A percentile compares a stretch with the other conserved stretches of the same genome.
phyloP scores from a whole-genome alignment of 1,140 invertebrate species.

The Paramacrobiotus metropolitanus region DNA sequence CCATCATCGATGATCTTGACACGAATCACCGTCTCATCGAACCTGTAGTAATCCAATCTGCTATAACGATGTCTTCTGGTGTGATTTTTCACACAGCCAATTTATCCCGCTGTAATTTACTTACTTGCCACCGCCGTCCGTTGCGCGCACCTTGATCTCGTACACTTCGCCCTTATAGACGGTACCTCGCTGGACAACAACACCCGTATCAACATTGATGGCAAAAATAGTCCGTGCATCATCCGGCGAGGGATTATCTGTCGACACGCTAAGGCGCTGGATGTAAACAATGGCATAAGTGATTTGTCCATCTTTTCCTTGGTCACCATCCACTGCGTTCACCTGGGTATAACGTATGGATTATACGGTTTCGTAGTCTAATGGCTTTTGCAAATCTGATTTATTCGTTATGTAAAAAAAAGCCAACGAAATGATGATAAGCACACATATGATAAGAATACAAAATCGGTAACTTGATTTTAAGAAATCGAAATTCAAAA shows the following conservation, averaged over 20 bases:
- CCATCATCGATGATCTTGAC: background rate
- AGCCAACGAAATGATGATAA: too few relatives aligned
- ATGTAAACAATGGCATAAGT: constrained; percentile 64
- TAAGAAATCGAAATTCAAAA: too few relatives aligned
- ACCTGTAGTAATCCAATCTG: constrained; percentile 14
- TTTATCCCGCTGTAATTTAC: background rate
- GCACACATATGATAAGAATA: too few relatives aligned
- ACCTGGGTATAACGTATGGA: too few relatives aligned
- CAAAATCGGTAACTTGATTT: too few relatives aligned
- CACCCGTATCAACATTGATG: background rate
- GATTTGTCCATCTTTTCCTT: constrained; percentile 52
- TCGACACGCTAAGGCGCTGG: background rate
- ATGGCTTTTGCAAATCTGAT: too few relatives aligned
- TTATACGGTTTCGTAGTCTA: too few relatives aligned
- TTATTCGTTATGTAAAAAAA: too few relatives aligned
- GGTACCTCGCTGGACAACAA: background rate
- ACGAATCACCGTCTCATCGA: background rate
- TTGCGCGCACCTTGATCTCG: constrained; percentile 57
- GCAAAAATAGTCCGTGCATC: background rate
- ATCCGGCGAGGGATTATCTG: background rate
- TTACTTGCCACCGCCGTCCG: constrained; percentile 13
- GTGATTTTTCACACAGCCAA: background rate
- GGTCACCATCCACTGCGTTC: constrained; percentile 55
- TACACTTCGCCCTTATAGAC: constrained; percentile 44
- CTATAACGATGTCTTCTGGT: background rate